These are phyloP conservation scores for Brachionus rubens DNA, from an alignment of 1,140 invertebrate genomes.

Conservation along the genomic window DNA sequence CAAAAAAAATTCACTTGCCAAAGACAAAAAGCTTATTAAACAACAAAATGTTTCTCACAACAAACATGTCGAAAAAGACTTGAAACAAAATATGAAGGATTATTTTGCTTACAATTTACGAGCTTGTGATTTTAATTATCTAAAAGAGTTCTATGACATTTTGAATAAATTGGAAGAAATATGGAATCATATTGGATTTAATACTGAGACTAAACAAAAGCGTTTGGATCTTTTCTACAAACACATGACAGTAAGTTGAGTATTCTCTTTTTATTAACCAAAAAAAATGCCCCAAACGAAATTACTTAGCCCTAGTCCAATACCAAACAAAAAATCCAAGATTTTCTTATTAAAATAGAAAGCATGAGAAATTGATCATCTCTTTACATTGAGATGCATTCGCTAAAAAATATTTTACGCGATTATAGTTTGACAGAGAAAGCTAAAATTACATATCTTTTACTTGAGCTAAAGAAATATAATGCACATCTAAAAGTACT, in stretches of 20 bases:
- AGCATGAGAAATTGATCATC: too few relatives aligned
- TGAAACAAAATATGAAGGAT: slow-evolving; percentile 33
- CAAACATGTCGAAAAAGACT: slow-evolving; percentile 2
- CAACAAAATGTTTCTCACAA: neutral
- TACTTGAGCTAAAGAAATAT: too few relatives aligned
- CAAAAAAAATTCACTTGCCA: neutral
- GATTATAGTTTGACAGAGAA: too few relatives aligned
- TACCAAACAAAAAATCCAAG: too few relatives aligned
- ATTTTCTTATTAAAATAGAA: too few relatives aligned
- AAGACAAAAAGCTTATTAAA: neutral
- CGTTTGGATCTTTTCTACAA: neutral
- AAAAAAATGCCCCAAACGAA: too few relatives aligned
- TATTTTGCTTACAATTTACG: slow-evolving; percentile 5
- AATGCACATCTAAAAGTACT: too few relatives aligned
- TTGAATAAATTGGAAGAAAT: slow-evolving; percentile 1
- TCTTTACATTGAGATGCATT: too few relatives aligned
- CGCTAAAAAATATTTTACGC: too few relatives aligned
- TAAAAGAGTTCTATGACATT: neutral
- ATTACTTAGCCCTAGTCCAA: too few relatives aligned
- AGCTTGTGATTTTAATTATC: neutral
- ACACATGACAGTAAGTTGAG: neutral
- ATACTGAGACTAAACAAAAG: neutral
- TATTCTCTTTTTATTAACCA: too few relatives aligned
- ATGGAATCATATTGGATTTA: slow-evolving; percentile 21
- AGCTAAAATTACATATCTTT: too few relatives aligned